Evolutionary conservation across 2,113 vertebrate genomes (phyloP).

Genomic region (Ictidomys tridecemlineatus): DNA sequence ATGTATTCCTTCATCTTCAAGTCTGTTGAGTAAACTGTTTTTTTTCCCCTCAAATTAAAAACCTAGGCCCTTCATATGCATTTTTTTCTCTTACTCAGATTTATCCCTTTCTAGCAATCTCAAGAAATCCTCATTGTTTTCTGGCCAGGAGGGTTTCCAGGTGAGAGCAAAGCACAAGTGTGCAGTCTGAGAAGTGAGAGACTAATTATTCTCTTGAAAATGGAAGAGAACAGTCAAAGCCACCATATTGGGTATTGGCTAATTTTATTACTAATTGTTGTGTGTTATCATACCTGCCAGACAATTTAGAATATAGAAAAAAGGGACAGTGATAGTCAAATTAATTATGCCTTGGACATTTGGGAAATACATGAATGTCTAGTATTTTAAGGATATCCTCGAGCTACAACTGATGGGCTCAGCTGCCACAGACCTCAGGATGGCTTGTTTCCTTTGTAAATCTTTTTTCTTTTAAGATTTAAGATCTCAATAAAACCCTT

Average conservation of each 20-base stretch:
- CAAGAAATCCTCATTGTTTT: background rate
- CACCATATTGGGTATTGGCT: background rate
- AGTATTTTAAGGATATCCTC: background rate
- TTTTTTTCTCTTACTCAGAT: background rate
- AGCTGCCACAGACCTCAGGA: background rate
- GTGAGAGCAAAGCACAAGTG: background rate
- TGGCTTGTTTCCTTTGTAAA: background rate
- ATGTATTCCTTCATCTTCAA: background rate
- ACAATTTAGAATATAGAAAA: background rate
- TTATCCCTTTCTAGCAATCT: background rate
- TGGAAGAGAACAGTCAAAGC: background rate
- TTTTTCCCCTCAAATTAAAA: background rate
- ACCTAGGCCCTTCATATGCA: background rate
- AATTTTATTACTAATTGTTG: background rate
- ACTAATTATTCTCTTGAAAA: background rate
- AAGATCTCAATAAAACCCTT: background rate
- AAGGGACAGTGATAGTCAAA: background rate
- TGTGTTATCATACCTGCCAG: background rate
- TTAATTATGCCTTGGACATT: background rate
- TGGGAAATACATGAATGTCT: background rate
- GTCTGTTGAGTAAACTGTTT: background rate
- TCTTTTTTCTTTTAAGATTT: background rate
- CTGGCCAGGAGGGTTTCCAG: background rate
- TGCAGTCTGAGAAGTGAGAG: background rate
- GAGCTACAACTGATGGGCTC: accelerated